Percentiles rank a stretch among this genome's conserved stretches.
Evolutionary conservation across 2,797 vertebrate species (phyloP).

Genomic region (Myiotriccus ornatus): DNA sequence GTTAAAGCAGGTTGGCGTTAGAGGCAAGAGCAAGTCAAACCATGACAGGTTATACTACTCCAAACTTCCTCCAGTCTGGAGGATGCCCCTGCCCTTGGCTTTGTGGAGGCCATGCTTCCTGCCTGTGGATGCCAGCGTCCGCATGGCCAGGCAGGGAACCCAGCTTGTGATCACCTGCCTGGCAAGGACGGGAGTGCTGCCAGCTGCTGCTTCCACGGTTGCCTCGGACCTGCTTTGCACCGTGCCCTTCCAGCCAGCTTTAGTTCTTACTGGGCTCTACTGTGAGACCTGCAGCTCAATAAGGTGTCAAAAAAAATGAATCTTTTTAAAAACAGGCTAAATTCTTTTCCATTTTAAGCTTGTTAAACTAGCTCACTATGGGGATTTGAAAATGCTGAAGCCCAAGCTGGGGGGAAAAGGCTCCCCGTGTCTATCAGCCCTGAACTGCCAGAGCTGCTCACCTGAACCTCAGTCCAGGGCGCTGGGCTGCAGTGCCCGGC

Average conservation of each 20-base stretch:
- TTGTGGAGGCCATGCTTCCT: fast-evolving
- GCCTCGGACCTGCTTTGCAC: too few species aligned
- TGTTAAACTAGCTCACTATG: neutral
- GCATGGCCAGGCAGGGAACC: neutral
- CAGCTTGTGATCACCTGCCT: fast-evolving
- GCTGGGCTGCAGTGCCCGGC: neutral
- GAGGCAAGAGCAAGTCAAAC: neutral
- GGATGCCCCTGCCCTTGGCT: neutral
- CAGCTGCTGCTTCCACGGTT: neutral
- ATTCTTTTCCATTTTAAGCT: neutral
- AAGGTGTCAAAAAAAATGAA: neutral
- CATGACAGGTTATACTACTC: fast-evolving
- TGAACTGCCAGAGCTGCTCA: neutral
- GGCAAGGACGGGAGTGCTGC: neutral
- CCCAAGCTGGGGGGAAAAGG: neutral
- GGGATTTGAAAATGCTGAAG: neutral
- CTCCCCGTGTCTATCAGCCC: neutral
- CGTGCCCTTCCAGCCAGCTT: neutral
- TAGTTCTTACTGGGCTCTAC: neutral
- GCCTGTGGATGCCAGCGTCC: too few species aligned
- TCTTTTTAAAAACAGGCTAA: neutral
- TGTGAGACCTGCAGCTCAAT: neutral
- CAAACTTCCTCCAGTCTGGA: neutral
- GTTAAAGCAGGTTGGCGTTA: neutral
- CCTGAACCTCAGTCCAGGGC: fast-evolving